Evolutionary conservation across 2,888 invertebrate genomes (phyloP), one percentile per base, ranked within the genome.

Genomic region (Saturnia japonica): DNA sequence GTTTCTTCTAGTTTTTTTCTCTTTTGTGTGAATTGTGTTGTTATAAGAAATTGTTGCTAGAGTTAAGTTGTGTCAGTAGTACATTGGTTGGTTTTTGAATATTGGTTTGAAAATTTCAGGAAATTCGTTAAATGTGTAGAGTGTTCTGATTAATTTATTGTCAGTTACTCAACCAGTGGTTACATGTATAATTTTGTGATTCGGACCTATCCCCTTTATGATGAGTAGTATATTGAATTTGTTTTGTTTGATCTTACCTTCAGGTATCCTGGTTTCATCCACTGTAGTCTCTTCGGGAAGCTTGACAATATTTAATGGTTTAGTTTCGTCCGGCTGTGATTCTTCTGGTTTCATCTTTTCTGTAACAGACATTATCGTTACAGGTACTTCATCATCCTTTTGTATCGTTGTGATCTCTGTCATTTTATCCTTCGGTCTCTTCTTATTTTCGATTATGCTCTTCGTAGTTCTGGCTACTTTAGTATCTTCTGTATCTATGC

Each of bases 381-480:
- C 74, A 0, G 82, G 80, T 0, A 67, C 71, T 68, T 81, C 87
- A 2, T 77, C 80, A 71, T 79, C 85, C 43, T 83, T 79, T 45
- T 78, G 82, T 79, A 54, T 78, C 70, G 78, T 85, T 22, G 85
- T 85, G 19, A 74, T 72, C 40, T 76, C 34, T 2, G 34, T 6
- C 3, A 34, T 71, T 71, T 75, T 83, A 78, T 75, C 72, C 72
- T 74, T 81, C 22, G 76, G 77, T 0, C 81, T 79, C 80, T 74
- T 74, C 28, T 74, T 74, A 12, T 77, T 80, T 64, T 82, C 93
- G n/a, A 94, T 92, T 2, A 90, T 80, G 71, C 90, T 88, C 16
- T 76, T 78, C 0, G 73, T 78, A 12, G 81, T 75, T 69, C 75
- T 77, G 1, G 74, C 34, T 9, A 74, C 81, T 72, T 88, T 88